Base-by-base conservation (phyloP, 2,113 vertebrate genomes). In the Gambusia holbrooki region DNA sequence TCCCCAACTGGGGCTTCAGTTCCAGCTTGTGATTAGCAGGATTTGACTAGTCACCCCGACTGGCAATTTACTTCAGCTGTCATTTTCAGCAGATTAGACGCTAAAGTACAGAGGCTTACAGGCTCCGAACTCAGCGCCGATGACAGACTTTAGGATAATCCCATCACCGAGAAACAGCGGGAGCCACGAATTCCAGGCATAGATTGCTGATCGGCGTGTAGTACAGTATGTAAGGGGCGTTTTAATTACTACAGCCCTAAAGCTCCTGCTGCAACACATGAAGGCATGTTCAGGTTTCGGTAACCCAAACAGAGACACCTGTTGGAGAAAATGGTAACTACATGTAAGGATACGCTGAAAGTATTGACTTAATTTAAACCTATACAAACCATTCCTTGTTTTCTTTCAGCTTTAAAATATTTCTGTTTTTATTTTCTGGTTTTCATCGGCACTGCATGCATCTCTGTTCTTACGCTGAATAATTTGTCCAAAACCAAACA, bases 11-110 rank as follows among this genome's bases (percentile, higher is more conserved):
- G 37, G 71, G 73, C 76, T 73, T 35, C 62, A 69, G 75, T 77
- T 86, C 35, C 48, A 45, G 76, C 80, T 86, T 76, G 73, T 84
- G 85, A 91, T 91, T 87, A 88, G 81, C 78, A 73, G 66, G 69
- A 82, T 77, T 78, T 87, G 78, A 86, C 74, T 76, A 83, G 72
- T 76, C 61, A 61, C 73, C 77, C 75, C 35, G 22, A 73, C 60
- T 58, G 54, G 71, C 27, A 82, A 69, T 87, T 85, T 79, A 72
- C 87, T 79, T 69, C 69, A 71, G 66, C 73, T 74, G 40, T 72
- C 3, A 51, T 74, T 86, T 89, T 9, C 66, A 70, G 73, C 66
- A 86, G 82, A 80, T 89, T 85, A 85, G 74, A 80, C 54, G 0
- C 62, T 15, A 35, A 61, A 74, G 75, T n/a, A 74, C 71, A 76